phyloP scores from a whole-genome alignment of 2,888 invertebrate genomes.

The Drymonia ruficornis region DNA sequence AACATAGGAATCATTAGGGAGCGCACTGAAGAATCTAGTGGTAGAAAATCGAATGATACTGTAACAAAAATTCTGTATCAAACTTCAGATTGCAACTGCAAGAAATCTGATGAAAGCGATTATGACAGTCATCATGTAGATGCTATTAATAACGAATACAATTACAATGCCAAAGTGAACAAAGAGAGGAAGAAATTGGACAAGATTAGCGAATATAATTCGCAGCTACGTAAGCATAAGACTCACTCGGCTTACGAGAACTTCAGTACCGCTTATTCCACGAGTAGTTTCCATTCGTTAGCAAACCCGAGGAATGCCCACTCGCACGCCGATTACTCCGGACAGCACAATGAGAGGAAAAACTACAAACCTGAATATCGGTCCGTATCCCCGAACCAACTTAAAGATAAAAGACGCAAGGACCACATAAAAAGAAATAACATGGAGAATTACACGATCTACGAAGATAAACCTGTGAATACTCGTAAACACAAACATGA shows the following conservation, averaged over 20 bases:
- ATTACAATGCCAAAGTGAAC: conserved; percentile 29
- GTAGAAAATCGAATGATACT: conserved; percentile 29
- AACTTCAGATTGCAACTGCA: conserved; percentile 45
- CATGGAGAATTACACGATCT: conserved; percentile 24
- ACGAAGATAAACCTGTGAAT: conserved; percentile 36
- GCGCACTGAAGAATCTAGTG: conserved; percentile 31
- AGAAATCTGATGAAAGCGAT: conserved; percentile 49
- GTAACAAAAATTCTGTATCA: conserved; percentile 60
- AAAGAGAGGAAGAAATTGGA: conserved; percentile 47
- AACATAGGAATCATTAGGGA: conserved; percentile 28
- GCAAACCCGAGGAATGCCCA: conserved; percentile 36
- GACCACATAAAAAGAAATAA: conserved; percentile 35
- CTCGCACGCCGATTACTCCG: conserved; percentile 25
- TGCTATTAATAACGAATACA: conserved; percentile 19
- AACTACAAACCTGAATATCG: conserved; percentile 29
- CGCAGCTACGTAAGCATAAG: conserved; percentile 45
- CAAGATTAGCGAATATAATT: conserved; percentile 25
- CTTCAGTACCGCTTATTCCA: conserved; percentile 43
- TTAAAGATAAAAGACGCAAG: conserved; percentile 36
- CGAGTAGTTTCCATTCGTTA: conserved; percentile 58
- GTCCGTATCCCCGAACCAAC: conserved; percentile 12
- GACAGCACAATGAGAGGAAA: conserved; percentile 30
- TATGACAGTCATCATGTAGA: conserved; percentile 27
- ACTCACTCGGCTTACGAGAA: conserved; percentile 46
- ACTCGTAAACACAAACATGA: conserved; percentile 39